Evolutionary conservation across 2,888 invertebrate genomes (phyloP).

Genomic region (Esperia sulphurella): DNA sequence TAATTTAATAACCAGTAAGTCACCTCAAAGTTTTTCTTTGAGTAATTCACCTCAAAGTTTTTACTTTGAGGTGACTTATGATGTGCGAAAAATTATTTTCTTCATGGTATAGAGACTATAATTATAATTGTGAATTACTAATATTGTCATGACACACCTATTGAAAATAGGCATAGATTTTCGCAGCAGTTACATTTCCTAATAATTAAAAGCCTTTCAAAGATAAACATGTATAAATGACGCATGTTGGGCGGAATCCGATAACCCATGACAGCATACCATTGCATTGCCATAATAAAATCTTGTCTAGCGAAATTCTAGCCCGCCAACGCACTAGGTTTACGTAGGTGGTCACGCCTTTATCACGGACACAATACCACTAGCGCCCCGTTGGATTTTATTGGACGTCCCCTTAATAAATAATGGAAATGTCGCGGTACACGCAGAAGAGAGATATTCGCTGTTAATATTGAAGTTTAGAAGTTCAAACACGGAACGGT

Average conservation of each 20-base stretch:
- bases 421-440: slow-evolving; percentile 34
- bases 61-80: too few relatives aligned
- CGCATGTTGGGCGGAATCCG: slow-evolving; percentile 27
- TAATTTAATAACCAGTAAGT: too few relatives aligned
- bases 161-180: background rate
- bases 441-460: slow-evolving; percentile 6
- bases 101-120: too few relatives aligned
- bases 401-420: slow-evolving; percentile 58
- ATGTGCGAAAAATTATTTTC: too few relatives aligned
- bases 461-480: slow-evolving; percentile 2
- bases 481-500: background rate
- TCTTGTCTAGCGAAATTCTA: slow-evolving; percentile 42
- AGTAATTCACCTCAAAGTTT: too few relatives aligned
- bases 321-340: slow-evolving; percentile 23
- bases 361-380: slow-evolving; percentile 58
- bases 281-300: slow-evolving; percentile 41
- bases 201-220: slow-evolving; percentile 1
- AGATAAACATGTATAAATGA: background rate
- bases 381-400: slow-evolving; percentile 51
- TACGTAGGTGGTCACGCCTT: slow-evolving; percentile 69
- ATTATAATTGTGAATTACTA: too few relatives aligned
- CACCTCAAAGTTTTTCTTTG: too few relatives aligned
- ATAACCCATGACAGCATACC: slow-evolving; percentile 31
- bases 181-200: background rate
- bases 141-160: too few relatives aligned